These are phyloP conservation scores for Mesoclemmys tuberculata DNA, from an alignment of 2,113 vertebrate genomes.

Conservation along the genomic window DNA sequence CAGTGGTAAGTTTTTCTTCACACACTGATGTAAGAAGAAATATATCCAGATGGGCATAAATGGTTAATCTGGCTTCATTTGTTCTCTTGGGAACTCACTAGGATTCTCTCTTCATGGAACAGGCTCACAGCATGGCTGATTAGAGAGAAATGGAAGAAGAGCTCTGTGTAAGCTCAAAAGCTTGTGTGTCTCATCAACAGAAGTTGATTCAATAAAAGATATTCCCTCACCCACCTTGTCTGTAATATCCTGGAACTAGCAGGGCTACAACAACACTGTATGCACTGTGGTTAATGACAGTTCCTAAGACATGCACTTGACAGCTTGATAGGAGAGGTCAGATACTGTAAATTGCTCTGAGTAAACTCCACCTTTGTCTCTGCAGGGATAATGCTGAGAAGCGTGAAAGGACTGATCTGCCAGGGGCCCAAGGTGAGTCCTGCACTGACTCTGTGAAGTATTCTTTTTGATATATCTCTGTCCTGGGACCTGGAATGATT, in stretches of 20 bases:
- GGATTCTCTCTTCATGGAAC: background rate
- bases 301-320: background rate
- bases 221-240: background rate
- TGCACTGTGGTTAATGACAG: background rate
- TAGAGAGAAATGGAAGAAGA: background rate
- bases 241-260: background rate
- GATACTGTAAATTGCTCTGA: background rate
- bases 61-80: background rate
- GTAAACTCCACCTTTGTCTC: background rate
- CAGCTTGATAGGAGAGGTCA: background rate
- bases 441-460: accelerated
- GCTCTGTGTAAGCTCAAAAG: background rate
- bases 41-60: background rate
- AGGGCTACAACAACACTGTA: background rate
- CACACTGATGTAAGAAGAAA: background rate
- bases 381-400: conserved; percentile 71
- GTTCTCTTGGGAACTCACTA: background rate
- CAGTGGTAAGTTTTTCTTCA: background rate
- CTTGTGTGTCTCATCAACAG: background rate
- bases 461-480: background rate
- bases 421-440: conserved; percentile 61
- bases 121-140: background rate
- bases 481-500: background rate
- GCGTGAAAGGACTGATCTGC: conserved; percentile 7
- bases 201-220: background rate